A percentile compares a stretch with the other conserved stretches of the same genome.
phyloP scores from a whole-genome alignment of 2,797 vertebrate genomes.

The Zalophus californianus region DNA sequence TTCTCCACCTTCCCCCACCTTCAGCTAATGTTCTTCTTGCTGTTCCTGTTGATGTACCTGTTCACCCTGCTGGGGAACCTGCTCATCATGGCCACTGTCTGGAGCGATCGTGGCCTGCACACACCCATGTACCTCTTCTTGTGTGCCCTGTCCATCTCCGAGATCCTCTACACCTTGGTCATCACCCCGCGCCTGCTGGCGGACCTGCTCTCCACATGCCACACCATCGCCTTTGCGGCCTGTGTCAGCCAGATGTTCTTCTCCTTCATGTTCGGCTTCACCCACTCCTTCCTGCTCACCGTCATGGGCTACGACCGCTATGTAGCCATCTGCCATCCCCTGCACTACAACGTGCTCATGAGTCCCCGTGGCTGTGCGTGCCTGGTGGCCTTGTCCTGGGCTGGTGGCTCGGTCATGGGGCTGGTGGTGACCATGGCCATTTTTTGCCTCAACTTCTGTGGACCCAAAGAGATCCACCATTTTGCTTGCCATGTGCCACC shows the following conservation, averaged over 20 bases:
- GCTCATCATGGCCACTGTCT: conserved; percentile 67
- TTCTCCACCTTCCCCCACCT: conserved; percentile 74
- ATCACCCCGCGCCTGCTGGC: conserved; percentile 23
- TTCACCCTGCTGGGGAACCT: conserved; percentile 70
- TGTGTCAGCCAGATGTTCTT: conserved; percentile 51
- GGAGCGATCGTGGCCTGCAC: conserved; percentile 4
- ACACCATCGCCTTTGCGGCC: not conserved
- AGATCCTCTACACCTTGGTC: conserved; percentile 52
- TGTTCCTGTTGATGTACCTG: conserved; percentile 71
- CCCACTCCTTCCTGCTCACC: not conserved
- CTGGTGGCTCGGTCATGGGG: conserved; percentile 55
- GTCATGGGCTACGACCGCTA: conserved; percentile 55
- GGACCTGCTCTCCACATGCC: not conserved
- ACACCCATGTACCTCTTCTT: conserved; percentile 71
- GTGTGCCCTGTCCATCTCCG: conserved; percentile 52
- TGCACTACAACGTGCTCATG: conserved; percentile 56
- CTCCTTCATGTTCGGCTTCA: conserved; percentile 53
- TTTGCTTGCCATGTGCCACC: conserved; percentile 69
- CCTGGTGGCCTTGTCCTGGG: conserved; percentile 71
- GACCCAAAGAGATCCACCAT: conserved; percentile 9
- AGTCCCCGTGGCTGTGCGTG: not conserved
- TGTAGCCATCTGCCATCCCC: conserved; percentile 56
- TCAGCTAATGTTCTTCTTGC: conserved; percentile 61
- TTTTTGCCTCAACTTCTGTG: conserved; percentile 72
- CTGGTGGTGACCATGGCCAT: conserved; percentile 26